phyloP scores from a whole-genome alignment of 2,888 invertebrate species.

The Eretmocerus hayati region DNA sequence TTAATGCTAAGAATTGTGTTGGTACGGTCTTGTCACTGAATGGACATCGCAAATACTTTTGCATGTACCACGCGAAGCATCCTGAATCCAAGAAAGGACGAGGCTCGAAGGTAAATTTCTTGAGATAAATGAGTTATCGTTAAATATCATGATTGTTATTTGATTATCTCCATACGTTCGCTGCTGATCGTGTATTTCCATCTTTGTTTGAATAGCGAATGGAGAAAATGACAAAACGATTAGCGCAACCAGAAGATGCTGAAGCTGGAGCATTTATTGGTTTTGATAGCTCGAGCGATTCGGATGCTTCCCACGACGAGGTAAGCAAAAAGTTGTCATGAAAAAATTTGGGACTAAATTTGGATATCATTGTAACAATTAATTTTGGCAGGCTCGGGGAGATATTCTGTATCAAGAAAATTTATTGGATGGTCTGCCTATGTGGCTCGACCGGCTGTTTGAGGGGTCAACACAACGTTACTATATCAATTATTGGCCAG shows the following conservation, averaged over 20 bases:
- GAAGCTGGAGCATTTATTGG: conserved; percentile 83
- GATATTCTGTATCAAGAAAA: conserved; percentile 62
- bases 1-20: conserved; percentile 94
- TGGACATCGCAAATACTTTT: conserved; percentile 95
- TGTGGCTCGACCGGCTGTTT: conserved; percentile 94
- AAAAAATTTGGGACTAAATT: background rate
- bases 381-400: conserved; percentile 43
- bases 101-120: conserved; percentile 56
- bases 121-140: background rate
- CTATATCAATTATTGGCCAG: conserved; percentile 98
- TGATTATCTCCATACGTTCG: no score
- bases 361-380: background rate
- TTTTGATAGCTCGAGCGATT: conserved; percentile 65
- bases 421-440: conserved; percentile 83
- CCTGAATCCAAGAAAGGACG: conserved; percentile 63
- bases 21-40: conserved; percentile 94
- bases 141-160: no score
- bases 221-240: conserved; percentile 59
- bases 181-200: background rate
- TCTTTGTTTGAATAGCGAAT: conserved; percentile 51
- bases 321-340: conserved; percentile 25
- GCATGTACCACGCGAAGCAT: conserved; percentile 97
- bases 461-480: conserved; percentile 94
- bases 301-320: conserved; percentile 43
- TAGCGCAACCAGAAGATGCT: conserved; percentile 52